These are phyloP conservation scores for Eupithecia subumbrata DNA, from an alignment of 2,888 invertebrate genomes.

Conservation along the genomic window DNA sequence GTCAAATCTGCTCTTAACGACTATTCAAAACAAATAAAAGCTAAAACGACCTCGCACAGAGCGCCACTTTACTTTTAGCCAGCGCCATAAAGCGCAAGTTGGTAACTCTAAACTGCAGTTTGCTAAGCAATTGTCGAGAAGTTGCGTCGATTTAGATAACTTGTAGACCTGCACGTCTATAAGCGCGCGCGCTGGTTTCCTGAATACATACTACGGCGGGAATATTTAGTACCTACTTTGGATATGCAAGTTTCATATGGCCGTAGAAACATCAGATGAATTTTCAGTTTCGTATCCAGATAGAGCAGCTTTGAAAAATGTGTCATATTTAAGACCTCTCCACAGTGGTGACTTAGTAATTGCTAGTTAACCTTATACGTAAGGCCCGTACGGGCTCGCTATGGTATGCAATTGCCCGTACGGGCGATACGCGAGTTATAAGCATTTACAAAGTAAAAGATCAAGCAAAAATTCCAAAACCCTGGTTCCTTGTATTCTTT, in stretches of 20 bases:
- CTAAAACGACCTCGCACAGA: not conserved
- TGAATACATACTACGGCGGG: not conserved
- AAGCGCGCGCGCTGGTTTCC: not conserved
- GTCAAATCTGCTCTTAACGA: not conserved
- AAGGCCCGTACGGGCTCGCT: too few species aligned
- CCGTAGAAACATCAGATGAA: too few species aligned
- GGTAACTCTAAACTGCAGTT: not conserved
- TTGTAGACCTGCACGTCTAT: not conserved
- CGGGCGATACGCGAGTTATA: too few species aligned
- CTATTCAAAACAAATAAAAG: not conserved
- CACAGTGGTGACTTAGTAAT: too few species aligned
- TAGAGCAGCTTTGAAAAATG: not conserved
- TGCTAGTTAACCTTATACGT: too few species aligned
- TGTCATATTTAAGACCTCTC: not conserved
- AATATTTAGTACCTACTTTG: not conserved
- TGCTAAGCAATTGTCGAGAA: constrained; percentile 6
- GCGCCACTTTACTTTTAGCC: not conserved
- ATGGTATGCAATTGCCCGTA: too few species aligned
- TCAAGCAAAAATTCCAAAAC: too few species aligned
- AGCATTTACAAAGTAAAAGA: too few species aligned
- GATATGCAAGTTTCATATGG: too few species aligned
- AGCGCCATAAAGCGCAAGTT: not conserved
- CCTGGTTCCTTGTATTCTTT: too few species aligned
- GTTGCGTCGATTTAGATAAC: not conserved
- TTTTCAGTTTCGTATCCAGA: too few species aligned